These are phyloP conservation scores for Idaea biselata DNA, from an alignment of 2,888 invertebrate species.

Conservation along the genomic window DNA sequence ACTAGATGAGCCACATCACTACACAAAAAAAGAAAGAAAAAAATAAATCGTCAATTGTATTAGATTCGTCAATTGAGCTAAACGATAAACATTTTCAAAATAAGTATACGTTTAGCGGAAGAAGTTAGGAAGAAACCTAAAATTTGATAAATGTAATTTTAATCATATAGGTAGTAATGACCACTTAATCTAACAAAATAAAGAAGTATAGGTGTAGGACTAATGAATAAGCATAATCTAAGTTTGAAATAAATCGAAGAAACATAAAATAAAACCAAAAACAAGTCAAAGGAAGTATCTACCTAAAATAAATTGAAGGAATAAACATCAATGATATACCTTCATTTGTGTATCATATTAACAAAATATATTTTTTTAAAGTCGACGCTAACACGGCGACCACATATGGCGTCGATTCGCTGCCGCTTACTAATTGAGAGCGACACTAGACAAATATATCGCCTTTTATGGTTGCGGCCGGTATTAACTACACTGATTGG, in stretches of 20 bases:
- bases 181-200: neutral
- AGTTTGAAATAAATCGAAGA: neutral
- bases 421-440: conserved; percentile 72
- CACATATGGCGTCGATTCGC: conserved; percentile 74
- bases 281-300: conserved; percentile 27
- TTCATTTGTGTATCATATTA: conserved; percentile 69
- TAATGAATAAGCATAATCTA: neutral
- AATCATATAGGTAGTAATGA: no score
- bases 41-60: no score
- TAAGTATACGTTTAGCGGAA: no score
- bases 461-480: conserved; percentile 71
- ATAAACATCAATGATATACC: conserved; percentile 74
- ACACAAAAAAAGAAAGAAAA: no score
- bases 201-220: no score
- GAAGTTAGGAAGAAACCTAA: no score
- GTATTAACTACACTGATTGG: conserved; percentile 72
- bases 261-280: conserved; percentile 21
- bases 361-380: conserved; percentile 66
- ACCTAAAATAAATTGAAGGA: conserved; percentile 49
- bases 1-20: no score
- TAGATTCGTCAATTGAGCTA: no score
- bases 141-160: no score
- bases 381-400: conserved; percentile 64
- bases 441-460: conserved; percentile 76
- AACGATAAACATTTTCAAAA: no score